These are phyloP conservation scores for Thecophora atra DNA, from an alignment of 2,888 invertebrate species.

Conservation along the genomic window DNA sequence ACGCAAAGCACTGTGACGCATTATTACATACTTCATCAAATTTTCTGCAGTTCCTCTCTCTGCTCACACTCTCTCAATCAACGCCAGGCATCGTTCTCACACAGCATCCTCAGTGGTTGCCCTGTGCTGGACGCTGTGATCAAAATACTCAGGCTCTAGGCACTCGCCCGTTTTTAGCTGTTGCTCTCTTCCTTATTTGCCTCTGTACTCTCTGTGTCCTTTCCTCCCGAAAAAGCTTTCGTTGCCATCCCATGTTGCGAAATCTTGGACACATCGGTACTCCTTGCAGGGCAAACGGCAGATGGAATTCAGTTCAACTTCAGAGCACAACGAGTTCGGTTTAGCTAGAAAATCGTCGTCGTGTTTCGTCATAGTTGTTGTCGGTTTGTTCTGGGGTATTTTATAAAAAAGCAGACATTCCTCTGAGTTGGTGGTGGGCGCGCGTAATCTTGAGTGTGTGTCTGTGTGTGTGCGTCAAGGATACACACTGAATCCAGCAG, in stretches of 20 bases:
- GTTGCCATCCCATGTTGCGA: background rate
- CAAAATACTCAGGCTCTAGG: background rate
- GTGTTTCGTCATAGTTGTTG: too few relatives aligned
- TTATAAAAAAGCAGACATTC: background rate
- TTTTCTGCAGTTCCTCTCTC: background rate
- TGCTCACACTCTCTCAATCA: background rate
- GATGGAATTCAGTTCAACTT: constrained; percentile 48
- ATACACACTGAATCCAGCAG: constrained; percentile 28
- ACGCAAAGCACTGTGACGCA: background rate
- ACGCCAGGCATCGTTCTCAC: background rate
- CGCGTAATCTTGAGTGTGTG: constrained; percentile 27
- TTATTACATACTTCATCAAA: background rate
- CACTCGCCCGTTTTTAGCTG: background rate
- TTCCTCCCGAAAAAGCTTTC: constrained; percentile 9
- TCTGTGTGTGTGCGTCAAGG: constrained; percentile 19
- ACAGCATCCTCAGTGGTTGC: background rate
- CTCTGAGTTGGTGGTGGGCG: constrained; percentile 13
- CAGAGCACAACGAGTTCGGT: constrained; percentile 59
- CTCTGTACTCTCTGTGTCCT: background rate
- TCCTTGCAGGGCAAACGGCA: constrained; percentile 10
- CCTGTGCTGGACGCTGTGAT: background rate
- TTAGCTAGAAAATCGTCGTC: constrained; percentile 33
- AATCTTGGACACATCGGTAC: background rate
- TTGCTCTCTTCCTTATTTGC: background rate
- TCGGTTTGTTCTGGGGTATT: background rate